Evolutionary conservation across 1,140 invertebrate genomes (phyloP), one percentile per base, ranked within the genome.

Genomic region (Drosophila bipectinata): DNA sequence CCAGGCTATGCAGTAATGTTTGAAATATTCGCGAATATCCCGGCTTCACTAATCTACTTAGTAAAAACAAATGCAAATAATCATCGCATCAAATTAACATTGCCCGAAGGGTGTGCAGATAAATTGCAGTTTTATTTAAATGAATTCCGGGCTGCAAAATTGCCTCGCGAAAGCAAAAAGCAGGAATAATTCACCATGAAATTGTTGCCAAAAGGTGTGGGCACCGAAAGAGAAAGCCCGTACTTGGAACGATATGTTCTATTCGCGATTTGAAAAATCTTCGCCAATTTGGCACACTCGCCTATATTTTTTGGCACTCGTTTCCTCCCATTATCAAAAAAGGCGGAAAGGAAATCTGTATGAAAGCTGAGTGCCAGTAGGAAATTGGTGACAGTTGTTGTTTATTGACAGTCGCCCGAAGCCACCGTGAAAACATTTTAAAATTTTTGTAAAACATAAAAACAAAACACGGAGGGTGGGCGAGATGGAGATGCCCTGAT

Each of bases 381-480:
- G 26, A 71, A 71, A 62, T 80, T 88, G 83, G 83, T 83, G 83
- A 88, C 83, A 88, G 83, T 88, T 88, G 83, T 82, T 88, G 83
- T 88, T 88, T 88, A 88, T 88, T 88, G 83, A 83, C 79, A 88
- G 55, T 57, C 58, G 79, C 79, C 72, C 61, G 79, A 81, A 88
- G 83, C 83, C 83, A 88, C 83, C 83, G 83, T 88, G 83, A 88
- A 88, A 83, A 88, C 84, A 88, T 88, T 88, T 88, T 88, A 88
- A 83, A 88, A 88, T 88, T 88, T 88, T 77, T 88, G 63, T 76
- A 87, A 87, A 85, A 87, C 82, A 85, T 79, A 82, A 87, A 87
- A 87, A 47, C 78, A 78, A 79, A 85, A 82, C 82, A 62, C 55
- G 37, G 64, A 28, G 34, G 44, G 8, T 9, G 26, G 2, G 28